These are phyloP conservation scores for Hycleus phaleratus DNA, from an alignment of 1,140 invertebrate genomes.

Conservation along the genomic window DNA sequence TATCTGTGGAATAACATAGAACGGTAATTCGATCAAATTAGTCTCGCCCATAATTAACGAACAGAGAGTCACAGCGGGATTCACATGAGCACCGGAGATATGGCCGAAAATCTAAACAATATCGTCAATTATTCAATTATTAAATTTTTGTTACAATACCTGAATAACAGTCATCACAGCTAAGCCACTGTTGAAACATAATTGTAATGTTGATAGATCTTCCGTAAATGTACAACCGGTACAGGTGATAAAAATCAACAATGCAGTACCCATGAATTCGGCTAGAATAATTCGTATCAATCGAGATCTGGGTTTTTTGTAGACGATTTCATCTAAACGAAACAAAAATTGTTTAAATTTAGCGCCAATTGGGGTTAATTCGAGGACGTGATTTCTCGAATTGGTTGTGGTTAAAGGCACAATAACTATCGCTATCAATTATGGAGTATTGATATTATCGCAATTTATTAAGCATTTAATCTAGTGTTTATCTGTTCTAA, in stretches of 20 bases:
- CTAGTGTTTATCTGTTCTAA: too few species aligned
- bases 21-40: conserved; percentile 52
- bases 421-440: too few species aligned
- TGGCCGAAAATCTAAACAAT: conserved; percentile 55
- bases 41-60: conserved; percentile 58
- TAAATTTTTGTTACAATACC: conserved; percentile 13
- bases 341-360: not conserved
- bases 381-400: not conserved
- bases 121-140: not conserved
- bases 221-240: conserved; percentile 26
- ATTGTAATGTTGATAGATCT: conserved; percentile 22
- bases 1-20: conserved; percentile 64
- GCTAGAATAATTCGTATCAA: conserved; percentile 2
- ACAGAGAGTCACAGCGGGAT: conserved; percentile 66
- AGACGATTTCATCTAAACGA: not conserved
- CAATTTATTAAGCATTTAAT: too few species aligned
- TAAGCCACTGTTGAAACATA: conserved; percentile 27
- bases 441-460: too few species aligned
- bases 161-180: conserved; percentile 31
- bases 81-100: conserved; percentile 65
- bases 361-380: too few species aligned
- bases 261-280: conserved; percentile 42
- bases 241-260: conserved; percentile 32
- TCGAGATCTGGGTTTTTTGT: not conserved
- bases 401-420: too few species aligned